These are phyloP conservation scores for Philopotamus ludificatus DNA, from an alignment of 1,140 invertebrate species.

Conservation along the genomic window DNA sequence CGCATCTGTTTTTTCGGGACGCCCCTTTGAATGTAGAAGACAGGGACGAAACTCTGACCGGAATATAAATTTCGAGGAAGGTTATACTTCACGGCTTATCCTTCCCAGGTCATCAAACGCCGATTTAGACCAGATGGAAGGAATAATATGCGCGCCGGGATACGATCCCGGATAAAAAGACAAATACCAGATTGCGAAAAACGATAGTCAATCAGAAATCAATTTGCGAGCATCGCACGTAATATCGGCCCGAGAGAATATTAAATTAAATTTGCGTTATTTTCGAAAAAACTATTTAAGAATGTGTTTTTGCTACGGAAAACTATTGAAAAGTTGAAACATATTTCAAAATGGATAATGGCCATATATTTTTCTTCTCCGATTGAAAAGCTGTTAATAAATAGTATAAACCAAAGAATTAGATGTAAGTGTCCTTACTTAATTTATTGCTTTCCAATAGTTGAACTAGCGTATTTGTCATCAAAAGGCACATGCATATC, in stretches of 20 bases:
- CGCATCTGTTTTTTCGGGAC: not conserved
- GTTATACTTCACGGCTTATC: not conserved
- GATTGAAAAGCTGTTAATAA: too few species aligned
- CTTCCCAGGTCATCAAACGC: conserved; percentile 6
- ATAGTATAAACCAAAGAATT: too few species aligned
- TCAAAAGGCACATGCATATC: too few species aligned
- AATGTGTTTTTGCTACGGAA: too few species aligned
- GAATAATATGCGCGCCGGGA: conserved; percentile 5
- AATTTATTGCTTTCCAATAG: too few species aligned
- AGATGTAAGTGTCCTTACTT: too few species aligned
- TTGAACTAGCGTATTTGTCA: too few species aligned
- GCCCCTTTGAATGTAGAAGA: not conserved
- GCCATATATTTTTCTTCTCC: too few species aligned
- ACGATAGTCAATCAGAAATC: not conserved
- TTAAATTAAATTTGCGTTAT: too few species aligned
- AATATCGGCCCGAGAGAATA: not conserved
- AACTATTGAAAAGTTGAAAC: too few species aligned
- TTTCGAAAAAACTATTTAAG: too few species aligned
- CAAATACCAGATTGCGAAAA: not conserved
- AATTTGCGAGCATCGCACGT: conserved; percentile 1
- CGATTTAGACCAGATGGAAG: conserved; percentile 11
- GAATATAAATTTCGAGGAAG: not conserved
- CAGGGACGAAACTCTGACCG: not conserved
- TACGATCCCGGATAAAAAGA: not conserved
- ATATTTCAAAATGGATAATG: too few species aligned